Evolutionary conservation across 1,140 invertebrate species (phyloP), one percentile per base, ranked within the genome.

Genomic region (Dinoponera quadriceps): DNA sequence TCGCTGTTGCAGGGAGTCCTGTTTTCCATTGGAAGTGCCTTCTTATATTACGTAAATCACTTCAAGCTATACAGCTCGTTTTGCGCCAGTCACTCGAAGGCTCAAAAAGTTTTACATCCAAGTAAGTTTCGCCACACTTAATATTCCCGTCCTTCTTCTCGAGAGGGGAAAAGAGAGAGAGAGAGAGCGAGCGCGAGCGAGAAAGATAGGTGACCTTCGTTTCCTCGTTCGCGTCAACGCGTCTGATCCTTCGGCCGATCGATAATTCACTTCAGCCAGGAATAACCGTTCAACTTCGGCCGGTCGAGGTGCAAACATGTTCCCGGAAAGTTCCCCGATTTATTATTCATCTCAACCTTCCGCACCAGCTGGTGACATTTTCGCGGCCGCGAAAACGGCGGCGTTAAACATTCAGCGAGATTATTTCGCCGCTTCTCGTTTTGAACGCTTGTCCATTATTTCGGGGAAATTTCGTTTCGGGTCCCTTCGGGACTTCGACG

Each of bases 51-150:
- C 93, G 98, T 99, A 91, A 99, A 99, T 95, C 98, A 99, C 95
- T 99, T 99, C 95, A 99, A 99, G 95, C 96, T 99, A 84, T 99
- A 99, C 95, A 99, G 98, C 94, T 99, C 99, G 83, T 99, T 99
- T 95, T 99, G 98, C 95, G 99, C 99, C 57, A 99, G 98, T 95
- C 99, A 99, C 94, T 99, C 98, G 88, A 98, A 99, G 95, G 98
- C 99, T 88, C 98, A 99, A 95, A 99, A 99, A 96, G 98, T 99
- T 93, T 96, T 99, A 92, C 98, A 99, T 96, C 98, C 98, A 90
- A 98, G 98, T 99, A 96, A 97, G 97, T 96, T 44, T 29, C 18
- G 25, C 20, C 33, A 29, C 48, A 27, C 69, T 44, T 11, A 71
- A 16, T 59, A 29, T 11, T 13, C 5, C 18, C 4, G 62, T 3